These are phyloP conservation scores for Lucinisca nassula DNA, from an alignment of 2,888 invertebrate genomes.

Conservation along the genomic window DNA sequence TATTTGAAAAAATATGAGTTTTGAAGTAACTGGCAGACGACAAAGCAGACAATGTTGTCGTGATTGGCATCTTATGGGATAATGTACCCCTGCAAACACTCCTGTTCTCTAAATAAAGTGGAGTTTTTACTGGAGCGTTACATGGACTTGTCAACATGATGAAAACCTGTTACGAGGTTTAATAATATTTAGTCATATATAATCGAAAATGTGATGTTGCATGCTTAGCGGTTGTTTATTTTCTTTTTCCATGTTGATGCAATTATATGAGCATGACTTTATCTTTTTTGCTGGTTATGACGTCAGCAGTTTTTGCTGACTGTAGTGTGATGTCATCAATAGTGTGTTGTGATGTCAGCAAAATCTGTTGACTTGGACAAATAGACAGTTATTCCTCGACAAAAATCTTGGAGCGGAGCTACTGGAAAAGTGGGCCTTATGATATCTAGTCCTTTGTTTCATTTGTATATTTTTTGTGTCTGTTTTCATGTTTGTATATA, in stretches of 20 bases:
- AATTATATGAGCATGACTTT: not conserved
- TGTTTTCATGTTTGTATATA: slow-evolving; percentile 14
- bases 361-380: not conserved
- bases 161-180: not conserved
- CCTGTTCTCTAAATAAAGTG: too few relatives aligned
- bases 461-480: not conserved
- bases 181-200: not conserved
- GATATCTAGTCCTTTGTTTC: slow-evolving; percentile 25
- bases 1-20: too few relatives aligned
- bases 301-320: not conserved
- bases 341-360: not conserved
- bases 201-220: slow-evolving; percentile 5
- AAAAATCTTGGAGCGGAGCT: slow-evolving; percentile 82
- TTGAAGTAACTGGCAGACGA: too few relatives aligned
- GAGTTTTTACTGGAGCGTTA: too few relatives aligned
- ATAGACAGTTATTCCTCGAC: slow-evolving; percentile 67
- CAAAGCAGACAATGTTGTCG: too few relatives aligned
- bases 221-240: not conserved
- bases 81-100: too few relatives aligned
- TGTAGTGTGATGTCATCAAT: not conserved
- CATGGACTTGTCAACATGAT: too few relatives aligned
- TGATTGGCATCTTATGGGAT: too few relatives aligned
- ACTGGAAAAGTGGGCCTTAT: slow-evolving; percentile 75
- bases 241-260: not conserved
- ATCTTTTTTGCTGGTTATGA: slow-evolving; percentile 13